Evolutionary conservation across 2,113 vertebrate species (phyloP).

Genomic region (Hydropotes inermis): DNA sequence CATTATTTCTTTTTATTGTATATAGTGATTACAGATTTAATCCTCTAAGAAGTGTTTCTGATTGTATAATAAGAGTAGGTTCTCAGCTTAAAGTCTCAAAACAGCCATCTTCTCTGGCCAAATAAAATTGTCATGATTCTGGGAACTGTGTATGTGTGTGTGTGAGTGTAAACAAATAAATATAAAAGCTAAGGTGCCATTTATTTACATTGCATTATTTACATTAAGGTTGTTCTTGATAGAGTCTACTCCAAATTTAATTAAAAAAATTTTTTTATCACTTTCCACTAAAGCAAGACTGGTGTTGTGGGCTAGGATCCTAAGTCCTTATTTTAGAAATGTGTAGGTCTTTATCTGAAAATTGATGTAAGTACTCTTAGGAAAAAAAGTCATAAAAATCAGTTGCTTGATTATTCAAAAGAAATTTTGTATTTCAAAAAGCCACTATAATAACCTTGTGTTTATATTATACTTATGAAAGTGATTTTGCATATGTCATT

Average conservation of each 20-base stretch:
- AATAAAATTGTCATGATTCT: not conserved
- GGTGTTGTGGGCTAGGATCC: not conserved
- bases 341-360: not conserved
- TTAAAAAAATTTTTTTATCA: not conserved
- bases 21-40: not conserved
- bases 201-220: not conserved
- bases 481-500: not conserved
- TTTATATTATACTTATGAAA: not conserved
- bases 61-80: not conserved
- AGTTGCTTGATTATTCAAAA: not conserved
- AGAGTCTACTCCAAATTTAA: not conserved
- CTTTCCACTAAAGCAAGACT: not conserved
- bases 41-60: not conserved
- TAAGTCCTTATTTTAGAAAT: not conserved
- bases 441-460: not conserved
- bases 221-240: not conserved
- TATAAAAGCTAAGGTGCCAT: not conserved
- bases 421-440: not conserved
- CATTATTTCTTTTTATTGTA: not conserved
- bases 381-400: not conserved
- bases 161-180: not conserved
- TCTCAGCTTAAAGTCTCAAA: not conserved
- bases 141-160: not conserved
- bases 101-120: not conserved
- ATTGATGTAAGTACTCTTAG: not conserved